phyloP scores from a whole-genome alignment of 2,888 invertebrate genomes.

The Nephrotoma appendiculata region DNA sequence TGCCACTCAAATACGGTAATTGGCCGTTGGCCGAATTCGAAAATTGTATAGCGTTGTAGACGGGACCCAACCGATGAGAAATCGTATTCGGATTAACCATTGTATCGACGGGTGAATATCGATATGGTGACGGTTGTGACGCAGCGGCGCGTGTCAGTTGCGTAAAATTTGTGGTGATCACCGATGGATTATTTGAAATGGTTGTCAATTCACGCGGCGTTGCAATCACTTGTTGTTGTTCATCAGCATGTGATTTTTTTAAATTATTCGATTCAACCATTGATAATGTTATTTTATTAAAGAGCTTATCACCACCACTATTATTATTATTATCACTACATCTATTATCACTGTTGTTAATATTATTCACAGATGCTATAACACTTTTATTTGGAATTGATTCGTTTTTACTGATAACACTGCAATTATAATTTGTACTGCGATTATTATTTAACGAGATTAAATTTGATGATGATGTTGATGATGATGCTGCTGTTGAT shows the following conservation, averaged over 20 bases:
- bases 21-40: neutral
- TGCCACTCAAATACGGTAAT: neutral
- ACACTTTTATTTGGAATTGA: neutral
- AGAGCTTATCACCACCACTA: neutral
- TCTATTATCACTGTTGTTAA: neutral
- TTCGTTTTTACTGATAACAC: neutral
- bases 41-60: neutral
- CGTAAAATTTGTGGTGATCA: conserved; percentile 7
- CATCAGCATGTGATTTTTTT: conserved; percentile 3
- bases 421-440: neutral
- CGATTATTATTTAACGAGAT: neutral
- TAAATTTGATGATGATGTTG: neutral
- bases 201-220: neutral
- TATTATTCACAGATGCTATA: neutral
- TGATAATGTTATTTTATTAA: neutral
- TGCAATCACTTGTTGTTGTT: neutral
- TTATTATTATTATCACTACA: neutral
- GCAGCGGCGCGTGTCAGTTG: neutral
- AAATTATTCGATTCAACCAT: conserved; percentile 5
- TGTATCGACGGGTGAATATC: neutral
- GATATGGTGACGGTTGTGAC: neutral
- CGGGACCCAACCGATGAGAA: neutral
- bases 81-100: neutral
- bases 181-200: conserved; percentile 7
- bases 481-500: neutral